Evolutionary conservation across 2,797 vertebrate species (phyloP).

Genomic region (Rhadinocentrus ornatus): DNA sequence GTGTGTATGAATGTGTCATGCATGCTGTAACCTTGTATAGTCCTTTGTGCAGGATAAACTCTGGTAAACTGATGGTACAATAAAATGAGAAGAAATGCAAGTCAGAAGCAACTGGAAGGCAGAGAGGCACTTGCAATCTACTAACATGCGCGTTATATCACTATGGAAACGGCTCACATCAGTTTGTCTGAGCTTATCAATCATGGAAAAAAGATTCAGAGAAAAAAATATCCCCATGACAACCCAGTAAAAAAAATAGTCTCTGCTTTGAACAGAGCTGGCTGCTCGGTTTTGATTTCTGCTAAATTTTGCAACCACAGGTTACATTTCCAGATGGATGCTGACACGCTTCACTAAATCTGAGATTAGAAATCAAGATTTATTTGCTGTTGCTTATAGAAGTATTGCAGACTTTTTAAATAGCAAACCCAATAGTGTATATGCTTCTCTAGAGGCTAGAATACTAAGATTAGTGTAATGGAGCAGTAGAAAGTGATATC

Average conservation of each 20-base stretch:
- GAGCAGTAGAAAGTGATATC: neutral
- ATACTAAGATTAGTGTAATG: neutral
- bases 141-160: conserved; percentile 38
- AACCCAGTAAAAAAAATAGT: conserved; percentile 49
- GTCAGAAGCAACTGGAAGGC: conserved; percentile 29
- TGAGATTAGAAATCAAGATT: neutral
- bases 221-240: conserved; percentile 58
- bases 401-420: neutral
- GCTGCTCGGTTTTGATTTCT: conserved; percentile 34
- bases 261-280: conserved; percentile 22
- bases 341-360: neutral
- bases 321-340: neutral
- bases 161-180: conserved; percentile 69
- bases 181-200: conserved; percentile 49
- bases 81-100: conserved; percentile 23
- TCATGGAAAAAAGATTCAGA: conserved; percentile 23
- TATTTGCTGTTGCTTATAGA: neutral
- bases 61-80: conserved; percentile 19
- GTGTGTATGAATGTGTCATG: neutral
- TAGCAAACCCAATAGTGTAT: neutral
- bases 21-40: conserved; percentile 27
- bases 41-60: conserved; percentile 33
- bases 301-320: conserved; percentile 10
- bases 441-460: neutral
- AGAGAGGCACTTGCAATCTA: conserved; percentile 24